Evolutionary conservation across 1,140 invertebrate species (phyloP), one percentile per base, ranked within the genome.

Genomic region (Rhagoletis zephyria): DNA sequence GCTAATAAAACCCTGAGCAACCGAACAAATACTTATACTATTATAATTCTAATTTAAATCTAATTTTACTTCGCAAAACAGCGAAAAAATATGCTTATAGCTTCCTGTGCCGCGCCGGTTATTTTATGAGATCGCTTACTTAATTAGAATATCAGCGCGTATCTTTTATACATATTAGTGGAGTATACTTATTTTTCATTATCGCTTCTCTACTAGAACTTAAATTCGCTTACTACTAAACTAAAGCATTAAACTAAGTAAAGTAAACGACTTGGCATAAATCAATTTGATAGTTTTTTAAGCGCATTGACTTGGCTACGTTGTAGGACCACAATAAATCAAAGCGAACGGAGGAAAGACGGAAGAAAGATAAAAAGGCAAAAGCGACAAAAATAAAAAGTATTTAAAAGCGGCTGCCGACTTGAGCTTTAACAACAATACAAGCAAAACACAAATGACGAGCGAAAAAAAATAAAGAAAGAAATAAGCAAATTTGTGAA

Each of bases 231-330:
- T 42, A 56, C 56, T 81, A 81, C 19, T 81, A 81, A 81, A 81
- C 30, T 81, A 16, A 81, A 6, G 48, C 14, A 81, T 81, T 81
- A 56, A 74, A 30, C 30, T 30, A 30, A 81, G 12, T 81, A 6
- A n/a, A 81, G 48, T 48, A 56, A 59, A 81, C 45, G 14, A 51
- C 48, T 4, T 48, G 48, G 9, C 51, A 81, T 81, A 56, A 81
- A 81, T 81, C 74, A 81, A 81, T 81, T 81, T 51, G 74, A 81
- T 59, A 56, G 45, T 81, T 81, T 67, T 67, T 40, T 74, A 81
- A 81, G 10, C 74, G 48, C 48, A 19, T 51, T 81, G 5, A 19
- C 16, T 81, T 77, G 51, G 14, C 48, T 51, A 19, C 30, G 70
- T 77, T 77, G 40, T 51, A 16, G 48, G 48, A n/a, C 48, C 56